phyloP scores from a whole-genome alignment of 2,797 vertebrate genomes.

The Enteromius viviparus region DNA sequence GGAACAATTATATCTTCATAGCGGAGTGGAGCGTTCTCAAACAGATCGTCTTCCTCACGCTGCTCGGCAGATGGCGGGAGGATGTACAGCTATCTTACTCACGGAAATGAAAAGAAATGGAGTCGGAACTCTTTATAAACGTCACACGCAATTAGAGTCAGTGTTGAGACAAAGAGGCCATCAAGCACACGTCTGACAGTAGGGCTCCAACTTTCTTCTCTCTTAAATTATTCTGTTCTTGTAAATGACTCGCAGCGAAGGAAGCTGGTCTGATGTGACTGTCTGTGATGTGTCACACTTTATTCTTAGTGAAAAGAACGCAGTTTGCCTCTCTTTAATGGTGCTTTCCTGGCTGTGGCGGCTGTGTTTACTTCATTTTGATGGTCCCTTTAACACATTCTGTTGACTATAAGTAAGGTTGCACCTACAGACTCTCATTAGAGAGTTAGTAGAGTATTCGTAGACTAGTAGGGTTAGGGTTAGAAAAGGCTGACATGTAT shows the following conservation, averaged over 20 bases:
- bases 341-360: not conserved
- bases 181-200: conserved; percentile 45
- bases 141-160: conserved; percentile 66
- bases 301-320: not conserved
- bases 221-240: conserved; percentile 33
- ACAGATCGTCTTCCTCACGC: conserved; percentile 59
- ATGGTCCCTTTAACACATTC: too few relatives aligned
- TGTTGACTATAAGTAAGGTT: too few relatives aligned
- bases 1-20: conserved; percentile 76
- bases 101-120: conserved; percentile 71
- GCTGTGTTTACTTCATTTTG: too few relatives aligned
- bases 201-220: conserved; percentile 39
- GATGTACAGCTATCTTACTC: conserved; percentile 70
- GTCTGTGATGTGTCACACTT: conserved; percentile 27
- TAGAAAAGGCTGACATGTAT: too few relatives aligned
- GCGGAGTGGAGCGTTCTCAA: conserved; percentile 68
- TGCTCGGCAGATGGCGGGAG: conserved; percentile 71
- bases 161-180: conserved; percentile 55
- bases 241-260: conserved; percentile 35
- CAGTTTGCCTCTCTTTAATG: not conserved
- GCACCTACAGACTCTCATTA: too few relatives aligned
- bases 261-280: conserved; percentile 30
- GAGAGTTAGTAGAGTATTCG: too few relatives aligned
- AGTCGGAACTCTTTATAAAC: conserved; percentile 71
- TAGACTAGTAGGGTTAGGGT: too few relatives aligned